Evolutionary conservation across 2,113 vertebrate species (phyloP).

Genomic region (Laticauda laticaudata): DNA sequence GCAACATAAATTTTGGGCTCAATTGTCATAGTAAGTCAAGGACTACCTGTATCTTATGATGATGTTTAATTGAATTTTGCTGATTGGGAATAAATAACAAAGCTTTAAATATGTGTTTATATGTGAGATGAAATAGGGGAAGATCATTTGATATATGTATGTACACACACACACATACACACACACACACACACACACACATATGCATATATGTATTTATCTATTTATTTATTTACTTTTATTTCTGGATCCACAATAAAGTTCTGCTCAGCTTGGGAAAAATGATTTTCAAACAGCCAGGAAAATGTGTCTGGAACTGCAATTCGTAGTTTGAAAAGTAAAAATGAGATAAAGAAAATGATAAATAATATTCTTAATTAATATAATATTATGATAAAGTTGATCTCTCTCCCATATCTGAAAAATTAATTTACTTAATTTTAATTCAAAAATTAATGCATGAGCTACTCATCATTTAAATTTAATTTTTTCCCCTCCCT

Average conservation of each 20-base stretch:
- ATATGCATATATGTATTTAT: no score
- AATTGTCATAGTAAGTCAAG: background rate
- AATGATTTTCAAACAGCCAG: background rate
- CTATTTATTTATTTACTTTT: no score
- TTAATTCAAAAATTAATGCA: background rate
- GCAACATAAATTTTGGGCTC: background rate
- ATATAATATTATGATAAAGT: constrained; percentile 16
- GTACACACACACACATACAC: no score
- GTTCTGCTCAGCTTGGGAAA: background rate
- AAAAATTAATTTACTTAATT: background rate
- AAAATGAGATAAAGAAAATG: background rate
- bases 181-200: no score
- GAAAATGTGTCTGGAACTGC: background rate
- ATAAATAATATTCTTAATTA: background rate
- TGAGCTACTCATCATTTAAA: constrained; percentile 11
- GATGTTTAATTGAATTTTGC: background rate
- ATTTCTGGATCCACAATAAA: background rate
- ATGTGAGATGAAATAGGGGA: background rate
- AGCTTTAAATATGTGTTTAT: background rate
- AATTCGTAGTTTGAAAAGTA: background rate
- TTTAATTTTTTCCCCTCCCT: constrained; percentile 43
- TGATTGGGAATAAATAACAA: background rate
- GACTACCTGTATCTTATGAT: background rate
- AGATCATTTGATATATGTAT: background rate
- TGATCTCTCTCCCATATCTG: constrained; percentile 51